Conservation (phyloP, 2,888 invertebrate genomes). For the Drosophila parthenogenetica region DNA sequence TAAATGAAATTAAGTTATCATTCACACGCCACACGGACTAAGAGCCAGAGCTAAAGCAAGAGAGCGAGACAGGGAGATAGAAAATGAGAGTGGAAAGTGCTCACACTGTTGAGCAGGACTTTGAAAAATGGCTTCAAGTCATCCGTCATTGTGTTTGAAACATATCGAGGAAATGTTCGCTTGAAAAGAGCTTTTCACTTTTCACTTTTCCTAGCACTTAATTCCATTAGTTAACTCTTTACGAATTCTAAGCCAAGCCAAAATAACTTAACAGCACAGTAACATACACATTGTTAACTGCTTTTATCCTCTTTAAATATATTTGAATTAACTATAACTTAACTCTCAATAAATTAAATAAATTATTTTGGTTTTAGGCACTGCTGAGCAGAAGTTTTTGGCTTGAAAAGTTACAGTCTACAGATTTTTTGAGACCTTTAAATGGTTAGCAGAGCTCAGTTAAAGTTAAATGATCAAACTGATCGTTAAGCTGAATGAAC, state of each 20-base stretch:
- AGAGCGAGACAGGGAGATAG: neutral
- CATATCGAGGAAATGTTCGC: conserved; percentile 42
- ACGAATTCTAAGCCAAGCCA: neutral
- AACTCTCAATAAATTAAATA: no score
- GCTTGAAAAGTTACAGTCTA: no score
- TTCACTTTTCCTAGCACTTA: conserved; percentile 38
- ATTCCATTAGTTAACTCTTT: conserved; percentile 39
- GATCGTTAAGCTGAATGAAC: no score
- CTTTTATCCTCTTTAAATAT: neutral
- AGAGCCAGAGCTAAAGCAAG: neutral
- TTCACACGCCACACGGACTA: conserved; percentile 20
- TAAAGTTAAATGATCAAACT: no score
- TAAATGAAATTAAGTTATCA: conserved; percentile 49
- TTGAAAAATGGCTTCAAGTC: conserved; percentile 50
- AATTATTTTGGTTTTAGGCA: no score
- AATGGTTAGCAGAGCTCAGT: no score
- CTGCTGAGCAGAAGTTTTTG: no score
- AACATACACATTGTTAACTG: neutral
- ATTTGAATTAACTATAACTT: no score
- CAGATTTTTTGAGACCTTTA: no score
- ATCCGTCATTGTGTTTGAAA: conserved; percentile 39
- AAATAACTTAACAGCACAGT: conserved; percentile 1
- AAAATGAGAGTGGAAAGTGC: neutral
- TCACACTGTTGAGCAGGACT: conserved; percentile 14
- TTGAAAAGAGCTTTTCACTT: conserved; percentile 23